Evolutionary conservation across 2,797 vertebrate genomes (phyloP), one percentile per base, ranked within the genome.

Genomic region (Pelobates cultripes): DNA sequence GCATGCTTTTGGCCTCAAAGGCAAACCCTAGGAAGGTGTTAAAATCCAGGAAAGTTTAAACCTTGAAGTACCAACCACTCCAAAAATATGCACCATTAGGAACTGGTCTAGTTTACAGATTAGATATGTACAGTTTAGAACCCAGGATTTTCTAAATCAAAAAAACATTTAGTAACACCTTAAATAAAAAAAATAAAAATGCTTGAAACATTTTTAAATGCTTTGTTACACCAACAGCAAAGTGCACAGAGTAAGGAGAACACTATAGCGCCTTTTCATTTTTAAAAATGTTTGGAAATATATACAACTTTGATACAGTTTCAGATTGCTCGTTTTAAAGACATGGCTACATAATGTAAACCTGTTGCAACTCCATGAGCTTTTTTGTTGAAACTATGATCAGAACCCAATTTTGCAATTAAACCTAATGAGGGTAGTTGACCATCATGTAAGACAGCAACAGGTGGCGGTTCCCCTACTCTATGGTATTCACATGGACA

Each of bases 141-240:
- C 90, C 90, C 90, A 90, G 88, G 91, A 92, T 92, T 90, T 92
- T 92, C 93, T 93, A 94, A 47, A 89, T 91, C 92, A 92, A 92
- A 89, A 47, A 92, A 92, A 91, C 91, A 94, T 92, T 92, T 91
- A 93, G 92, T 92, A 93, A 94, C 90, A 94, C 90, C 92, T 94
- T 93, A 93, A 90, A 91, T 92, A 91, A 91, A 47, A 47, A 4
- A 47, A 47, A n/a, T n/a, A n/a, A 47, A 47, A 47, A 92, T 88
- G 91, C 92, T 92, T 90, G 91, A 90, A 92, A 94, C 90, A 91
- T 90, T 92, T 94, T 40, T 93, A 93, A 93, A 95, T 95, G 93
- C 93, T 92, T 94, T 92, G 91, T 93, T 93, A 94, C 93, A 94
- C 90, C 93, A 90, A 92, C 91, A 94, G 90, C 92, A 92, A 94